Evolutionary conservation across 1,140 invertebrate species (phyloP).

Genomic region (Drosophila ogumai): DNA sequence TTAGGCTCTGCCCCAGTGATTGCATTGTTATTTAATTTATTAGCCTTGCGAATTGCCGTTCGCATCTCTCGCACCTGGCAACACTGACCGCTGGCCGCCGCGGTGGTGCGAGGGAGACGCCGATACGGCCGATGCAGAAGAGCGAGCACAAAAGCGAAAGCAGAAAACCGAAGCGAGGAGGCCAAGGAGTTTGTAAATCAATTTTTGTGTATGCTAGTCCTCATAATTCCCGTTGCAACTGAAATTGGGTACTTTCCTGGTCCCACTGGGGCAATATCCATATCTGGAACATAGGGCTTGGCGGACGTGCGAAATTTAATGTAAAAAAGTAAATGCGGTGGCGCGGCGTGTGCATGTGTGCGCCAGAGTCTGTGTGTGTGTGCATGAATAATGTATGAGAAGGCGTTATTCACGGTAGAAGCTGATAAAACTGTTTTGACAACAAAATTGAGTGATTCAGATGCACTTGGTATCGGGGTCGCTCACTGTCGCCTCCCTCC

Average conservation of each 20-base stretch:
- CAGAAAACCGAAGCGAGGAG: slow-evolving; percentile 74
- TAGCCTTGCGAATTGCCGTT: not conserved
- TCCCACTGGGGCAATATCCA: slow-evolving; percentile 1
- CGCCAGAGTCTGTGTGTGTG: slow-evolving; percentile 6
- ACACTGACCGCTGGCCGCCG: slow-evolving; percentile 31
- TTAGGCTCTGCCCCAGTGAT: not conserved
- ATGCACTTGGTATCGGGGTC: slow-evolving; percentile 52
- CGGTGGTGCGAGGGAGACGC: slow-evolving; percentile 52
- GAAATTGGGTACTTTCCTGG: slow-evolving; percentile 53
- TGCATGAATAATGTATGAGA: slow-evolving; percentile 36
- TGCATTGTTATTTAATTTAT: slow-evolving; percentile 18
- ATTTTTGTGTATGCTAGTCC: slow-evolving; percentile 84
- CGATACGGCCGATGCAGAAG: slow-evolving; percentile 50
- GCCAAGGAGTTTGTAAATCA: slow-evolving; percentile 80
- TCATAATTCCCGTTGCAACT: slow-evolving; percentile 57
- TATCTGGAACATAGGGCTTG: not conserved
- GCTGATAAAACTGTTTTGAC: slow-evolving; percentile 49
- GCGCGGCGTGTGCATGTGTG: slow-evolving; percentile 25
- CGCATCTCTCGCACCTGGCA: slow-evolving; percentile 45
- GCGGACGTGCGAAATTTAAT: slow-evolving; percentile 36
- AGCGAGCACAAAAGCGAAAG: slow-evolving; percentile 71
- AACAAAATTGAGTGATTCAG: slow-evolving; percentile 53
- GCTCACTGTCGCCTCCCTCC: not conserved
- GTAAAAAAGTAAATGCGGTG: slow-evolving; percentile 22
- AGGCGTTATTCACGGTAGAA: slow-evolving; percentile 34